phyloP scores from a whole-genome alignment of 2,888 invertebrate genomes.

The Prosopocoilus inquinatus region DNA sequence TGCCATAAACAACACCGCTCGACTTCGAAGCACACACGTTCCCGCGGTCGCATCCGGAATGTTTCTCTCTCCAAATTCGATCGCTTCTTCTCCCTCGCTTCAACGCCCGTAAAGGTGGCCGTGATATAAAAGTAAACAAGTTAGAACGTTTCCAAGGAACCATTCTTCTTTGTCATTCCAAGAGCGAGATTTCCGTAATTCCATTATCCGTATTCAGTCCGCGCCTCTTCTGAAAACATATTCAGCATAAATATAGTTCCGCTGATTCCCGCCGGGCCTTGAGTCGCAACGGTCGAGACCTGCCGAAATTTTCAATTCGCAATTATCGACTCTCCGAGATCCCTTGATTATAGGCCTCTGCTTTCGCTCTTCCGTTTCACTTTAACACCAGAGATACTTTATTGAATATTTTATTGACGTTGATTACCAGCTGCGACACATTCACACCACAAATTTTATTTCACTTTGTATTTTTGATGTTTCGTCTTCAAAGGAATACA shows the following conservation, averaged over 20 bases:
- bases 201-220: conserved; percentile 44
- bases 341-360: conserved; percentile 29
- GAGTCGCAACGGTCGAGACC: conserved; percentile 39
- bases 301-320: conserved; percentile 46
- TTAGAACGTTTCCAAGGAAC: conserved; percentile 36
- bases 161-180: conserved; percentile 42
- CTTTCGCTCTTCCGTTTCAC: too few species aligned
- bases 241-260: conserved; percentile 44
- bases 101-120: conserved; percentile 12
- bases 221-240: conserved; percentile 41
- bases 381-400: too few species aligned
- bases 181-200: conserved; percentile 43
- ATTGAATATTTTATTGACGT: too few species aligned
- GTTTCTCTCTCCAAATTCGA: conserved; percentile 1
- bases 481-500: too few species aligned
- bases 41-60: background rate
- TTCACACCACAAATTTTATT: too few species aligned
- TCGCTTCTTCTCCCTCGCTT: conserved; percentile 4
- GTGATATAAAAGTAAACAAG: conserved; percentile 41
- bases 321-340: conserved; percentile 38
- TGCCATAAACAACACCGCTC: conserved; percentile 33
- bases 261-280: conserved; percentile 39
- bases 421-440: too few species aligned
- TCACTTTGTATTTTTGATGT: too few species aligned
- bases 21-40: conserved; percentile 13